Evolutionary conservation across 2,888 invertebrate species (phyloP), one percentile per base, ranked within the genome.

Genomic region (Polietes domitor): DNA sequence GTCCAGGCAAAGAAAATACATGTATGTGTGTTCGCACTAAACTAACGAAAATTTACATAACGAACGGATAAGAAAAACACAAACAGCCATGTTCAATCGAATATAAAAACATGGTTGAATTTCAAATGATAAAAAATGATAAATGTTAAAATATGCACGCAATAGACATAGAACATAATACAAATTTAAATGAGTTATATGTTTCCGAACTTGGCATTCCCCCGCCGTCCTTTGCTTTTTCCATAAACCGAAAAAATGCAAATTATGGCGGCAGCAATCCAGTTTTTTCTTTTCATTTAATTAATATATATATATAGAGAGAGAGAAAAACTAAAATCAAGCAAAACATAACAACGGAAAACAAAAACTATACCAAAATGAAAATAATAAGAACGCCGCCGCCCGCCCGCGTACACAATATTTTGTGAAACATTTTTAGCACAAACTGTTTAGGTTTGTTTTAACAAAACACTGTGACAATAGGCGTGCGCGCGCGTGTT

Each of bases 1-100:
- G 76, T 15, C 53, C 79, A 79, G 83, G 73, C 80, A 80, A 28
- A 70, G 19, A 70, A 68, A 58, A 58, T 26, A 77, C 21, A n/a
- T n/a, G n/a, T n/a, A n/a, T n/a, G n/a, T n/a, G n/a, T n/a, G n/a
- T 10, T 5, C 17, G 5, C 53, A 21, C 53, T 53, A 53, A 53
- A 53, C 21, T 21, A 53, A 53, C 9, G 24, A 17, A 21, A 21
- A 53, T 21, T 53, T 6, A 53, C 53, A 53, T 12, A 50, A 50
- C 19, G 1, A 21, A 21, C 1, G 12, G 21, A 53, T 5, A 21
- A 7, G 9, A 17, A 53, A 12, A 47, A 32, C 32, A n/a, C n/a
- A 47, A 47, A 12, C n/a, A 47, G n/a, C n/a, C 47, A 47, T 47
- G 47, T n/a, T 47, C 4, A 47, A 47, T n/a, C 47, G 47, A 15